Evolutionary conservation across 2,797 vertebrate species (phyloP).

Genomic region (Bradypus variegatus): DNA sequence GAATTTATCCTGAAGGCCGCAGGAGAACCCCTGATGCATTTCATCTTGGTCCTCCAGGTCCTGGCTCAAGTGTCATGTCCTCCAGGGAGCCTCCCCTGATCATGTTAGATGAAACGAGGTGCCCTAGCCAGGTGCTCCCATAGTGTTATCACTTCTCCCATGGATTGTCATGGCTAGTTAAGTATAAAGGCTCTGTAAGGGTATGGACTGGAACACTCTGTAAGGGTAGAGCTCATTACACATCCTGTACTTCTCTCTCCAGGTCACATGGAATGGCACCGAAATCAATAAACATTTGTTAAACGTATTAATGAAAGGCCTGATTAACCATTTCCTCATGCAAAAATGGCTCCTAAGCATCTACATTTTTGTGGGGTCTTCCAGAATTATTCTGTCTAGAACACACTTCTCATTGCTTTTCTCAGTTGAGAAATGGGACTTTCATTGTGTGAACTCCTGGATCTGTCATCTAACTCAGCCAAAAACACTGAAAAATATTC

Average conservation of each 20-base stretch:
- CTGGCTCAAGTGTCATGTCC: neutral
- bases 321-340: neutral
- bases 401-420: neutral
- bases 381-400: neutral
- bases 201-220: too few relatives aligned
- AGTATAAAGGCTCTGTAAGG: too few relatives aligned
- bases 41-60: neutral
- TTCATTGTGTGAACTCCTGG: neutral
- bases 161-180: accelerated
- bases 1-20: too few relatives aligned
- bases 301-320: neutral
- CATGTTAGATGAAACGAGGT: too few relatives aligned
- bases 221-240: neutral
- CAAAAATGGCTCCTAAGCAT: too few relatives aligned
- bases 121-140: neutral
- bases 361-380: neutral
- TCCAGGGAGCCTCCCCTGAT: neutral
- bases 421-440: neutral
- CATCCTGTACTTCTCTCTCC: neutral
- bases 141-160: neutral
- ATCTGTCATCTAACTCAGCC: neutral
- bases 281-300: neutral
- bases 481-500: neutral
- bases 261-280: neutral
- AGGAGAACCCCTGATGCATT: neutral